Evolutionary conservation across 1,140 invertebrate genomes (phyloP).

Genomic region (Sycophila sp.): DNA sequence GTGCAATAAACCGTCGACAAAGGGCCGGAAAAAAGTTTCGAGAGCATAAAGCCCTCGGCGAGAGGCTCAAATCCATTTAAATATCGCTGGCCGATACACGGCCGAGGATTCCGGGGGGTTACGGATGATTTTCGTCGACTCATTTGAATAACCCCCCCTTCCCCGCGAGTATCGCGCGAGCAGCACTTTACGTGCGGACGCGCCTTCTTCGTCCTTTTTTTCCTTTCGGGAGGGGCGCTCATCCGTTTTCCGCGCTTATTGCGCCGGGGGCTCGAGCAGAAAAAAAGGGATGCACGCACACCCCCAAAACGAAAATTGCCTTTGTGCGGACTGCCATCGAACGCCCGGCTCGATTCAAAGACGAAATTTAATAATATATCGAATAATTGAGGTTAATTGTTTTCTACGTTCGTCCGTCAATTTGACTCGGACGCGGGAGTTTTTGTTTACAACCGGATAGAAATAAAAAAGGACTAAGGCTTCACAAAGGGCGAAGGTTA

Average conservation of each 20-base stretch:
- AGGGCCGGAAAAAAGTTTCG: constrained; percentile 25
- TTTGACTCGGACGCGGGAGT: too few relatives aligned
- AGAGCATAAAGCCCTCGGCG: constrained; percentile 36
- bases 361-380: too few relatives aligned
- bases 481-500: too few relatives aligned
- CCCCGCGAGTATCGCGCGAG: background rate
- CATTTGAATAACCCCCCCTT: constrained; percentile 57
- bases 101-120: constrained; percentile 50
- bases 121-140: constrained; percentile 59
- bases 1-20: constrained; percentile 32
- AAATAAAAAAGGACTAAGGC: too few relatives aligned
- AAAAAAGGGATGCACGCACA: background rate
- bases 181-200: background rate
- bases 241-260: constrained; percentile 1
- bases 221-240: background rate
- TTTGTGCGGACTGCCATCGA: too few relatives aligned
- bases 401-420: too few relatives aligned
- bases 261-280: too few relatives aligned
- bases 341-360: too few relatives aligned
- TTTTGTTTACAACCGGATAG: too few relatives aligned
- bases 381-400: too few relatives aligned
- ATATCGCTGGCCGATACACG: constrained; percentile 47
- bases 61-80: constrained; percentile 57
- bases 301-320: constrained; percentile 10
- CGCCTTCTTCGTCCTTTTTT: background rate